Conservation (phyloP, 1,140 invertebrate genomes). For the Philaenus spumarius region DNA sequence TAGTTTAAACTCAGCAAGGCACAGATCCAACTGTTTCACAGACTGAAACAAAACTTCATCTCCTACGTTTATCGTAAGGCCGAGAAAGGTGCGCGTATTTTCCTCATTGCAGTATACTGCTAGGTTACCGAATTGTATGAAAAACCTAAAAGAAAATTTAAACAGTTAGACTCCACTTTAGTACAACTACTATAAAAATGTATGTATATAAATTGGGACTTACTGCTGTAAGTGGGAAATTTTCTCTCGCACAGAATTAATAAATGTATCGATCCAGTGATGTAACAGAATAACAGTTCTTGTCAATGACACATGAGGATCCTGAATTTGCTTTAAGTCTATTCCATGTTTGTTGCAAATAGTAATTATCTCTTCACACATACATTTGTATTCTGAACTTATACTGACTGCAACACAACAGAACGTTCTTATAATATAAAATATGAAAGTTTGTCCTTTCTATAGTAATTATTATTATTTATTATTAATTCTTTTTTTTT, state of each 20-base stretch:
- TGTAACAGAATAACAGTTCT: conserved; percentile 54
- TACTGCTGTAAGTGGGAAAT: background rate
- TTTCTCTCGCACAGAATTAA: conserved; percentile 32
- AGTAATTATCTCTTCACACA: background rate
- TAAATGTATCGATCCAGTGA: conserved; percentile 60
- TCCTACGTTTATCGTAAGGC: conserved; percentile 48
- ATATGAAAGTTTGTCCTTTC: too few relatives aligned
- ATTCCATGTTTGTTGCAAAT: conserved; percentile 3
- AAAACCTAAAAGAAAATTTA: conserved; percentile 44
- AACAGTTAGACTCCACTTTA: background rate
- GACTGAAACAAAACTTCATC: conserved; percentile 45
- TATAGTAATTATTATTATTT: too few relatives aligned
- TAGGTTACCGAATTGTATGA: conserved; percentile 48
- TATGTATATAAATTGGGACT: background rate
- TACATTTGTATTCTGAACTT: background rate
- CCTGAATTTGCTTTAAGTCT: conserved; percentile 37
- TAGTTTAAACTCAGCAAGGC: conserved; percentile 58
- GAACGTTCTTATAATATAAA: too few relatives aligned
- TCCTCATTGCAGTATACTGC: conserved; percentile 67
- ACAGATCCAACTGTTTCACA: conserved; percentile 47
- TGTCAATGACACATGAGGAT: conserved; percentile 57
- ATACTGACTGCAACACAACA: background rate
- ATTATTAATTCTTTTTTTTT: too few relatives aligned
- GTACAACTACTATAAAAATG: too few relatives aligned
- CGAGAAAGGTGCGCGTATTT: conserved; percentile 64